phyloP scores from a whole-genome alignment of 2,113 vertebrate species.

The Romanogobio albipinnatus region DNA sequence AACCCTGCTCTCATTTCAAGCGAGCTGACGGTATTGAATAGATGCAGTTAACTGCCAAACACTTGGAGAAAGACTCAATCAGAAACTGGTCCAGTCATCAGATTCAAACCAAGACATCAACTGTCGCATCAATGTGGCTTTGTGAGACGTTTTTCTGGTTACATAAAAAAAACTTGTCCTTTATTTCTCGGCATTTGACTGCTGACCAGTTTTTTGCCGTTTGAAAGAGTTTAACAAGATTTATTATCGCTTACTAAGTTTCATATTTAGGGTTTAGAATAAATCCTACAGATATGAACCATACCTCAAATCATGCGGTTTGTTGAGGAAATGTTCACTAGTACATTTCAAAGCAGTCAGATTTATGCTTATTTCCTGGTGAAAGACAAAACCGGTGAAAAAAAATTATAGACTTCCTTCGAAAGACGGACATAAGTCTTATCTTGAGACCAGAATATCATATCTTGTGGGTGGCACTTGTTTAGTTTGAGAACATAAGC shows the following conservation, averaged over 20 bases:
- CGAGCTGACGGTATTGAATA: background rate
- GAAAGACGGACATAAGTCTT: background rate
- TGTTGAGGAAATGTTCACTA: background rate
- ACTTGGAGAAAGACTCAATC: conserved; percentile 39
- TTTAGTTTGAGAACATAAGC: background rate
- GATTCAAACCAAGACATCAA: conserved; percentile 48
- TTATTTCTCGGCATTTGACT: background rate
- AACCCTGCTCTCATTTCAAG: background rate
- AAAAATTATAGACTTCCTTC: background rate
- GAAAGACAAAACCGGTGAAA: background rate
- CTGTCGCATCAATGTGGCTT: conserved; percentile 33
- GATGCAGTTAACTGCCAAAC: conserved; percentile 19
- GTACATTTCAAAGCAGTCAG: no score
- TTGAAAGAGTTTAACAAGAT: background rate
- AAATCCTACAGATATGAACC: background rate
- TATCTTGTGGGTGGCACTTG: background rate
- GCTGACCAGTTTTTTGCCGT: no score
- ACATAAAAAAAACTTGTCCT: background rate
- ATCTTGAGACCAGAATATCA: background rate
- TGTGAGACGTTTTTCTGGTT: background rate
- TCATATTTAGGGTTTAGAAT: background rate
- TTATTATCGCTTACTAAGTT: background rate
- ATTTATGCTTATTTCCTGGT: background rate
- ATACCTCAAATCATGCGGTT: background rate
- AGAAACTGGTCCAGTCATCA: conserved; percentile 52